Evolutionary conservation across 2,888 invertebrate species (phyloP).

Genomic region (Plagodis dolabraria): DNA sequence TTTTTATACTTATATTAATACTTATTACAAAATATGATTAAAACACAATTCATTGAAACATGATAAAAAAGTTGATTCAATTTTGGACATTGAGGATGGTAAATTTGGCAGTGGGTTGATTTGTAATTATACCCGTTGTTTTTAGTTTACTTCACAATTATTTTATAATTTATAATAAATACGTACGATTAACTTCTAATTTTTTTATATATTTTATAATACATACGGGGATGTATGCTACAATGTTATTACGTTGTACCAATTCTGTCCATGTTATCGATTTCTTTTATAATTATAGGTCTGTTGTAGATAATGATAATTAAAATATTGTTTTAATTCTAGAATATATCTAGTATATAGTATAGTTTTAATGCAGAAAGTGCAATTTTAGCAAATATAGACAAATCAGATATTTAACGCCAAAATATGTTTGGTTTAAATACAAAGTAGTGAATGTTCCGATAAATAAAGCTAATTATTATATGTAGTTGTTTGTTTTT

Average conservation of each 20-base stretch:
- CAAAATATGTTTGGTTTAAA: conserved; percentile 76
- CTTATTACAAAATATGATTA: too few species aligned
- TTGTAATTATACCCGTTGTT: too few species aligned
- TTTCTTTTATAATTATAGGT: conserved; percentile 49
- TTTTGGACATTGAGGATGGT: too few species aligned
- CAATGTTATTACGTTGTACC: not conserved
- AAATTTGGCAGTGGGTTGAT: too few species aligned
- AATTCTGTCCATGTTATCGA: conserved; percentile 33
- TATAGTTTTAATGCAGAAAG: conserved; percentile 59
- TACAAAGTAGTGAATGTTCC: conserved; percentile 81
- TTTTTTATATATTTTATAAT: not conserved
- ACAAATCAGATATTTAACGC: conserved; percentile 68
- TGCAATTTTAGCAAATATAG: conserved; percentile 78
- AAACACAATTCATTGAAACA: too few species aligned
- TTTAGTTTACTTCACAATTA: not conserved
- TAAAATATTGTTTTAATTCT: conserved; percentile 29
- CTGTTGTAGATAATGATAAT: conserved; percentile 50
- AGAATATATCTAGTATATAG: conserved; percentile 38
- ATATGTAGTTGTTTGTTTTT: conserved; percentile 30
- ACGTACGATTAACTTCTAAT: too few species aligned
- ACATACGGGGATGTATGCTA: not conserved
- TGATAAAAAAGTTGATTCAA: too few species aligned
- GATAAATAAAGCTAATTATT: conserved; percentile 69
- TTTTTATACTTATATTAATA: too few species aligned
- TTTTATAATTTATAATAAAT: not conserved